Evolutionary conservation across 2,797 vertebrate genomes (phyloP).

Genomic region (Peromyscus aztecus): DNA sequence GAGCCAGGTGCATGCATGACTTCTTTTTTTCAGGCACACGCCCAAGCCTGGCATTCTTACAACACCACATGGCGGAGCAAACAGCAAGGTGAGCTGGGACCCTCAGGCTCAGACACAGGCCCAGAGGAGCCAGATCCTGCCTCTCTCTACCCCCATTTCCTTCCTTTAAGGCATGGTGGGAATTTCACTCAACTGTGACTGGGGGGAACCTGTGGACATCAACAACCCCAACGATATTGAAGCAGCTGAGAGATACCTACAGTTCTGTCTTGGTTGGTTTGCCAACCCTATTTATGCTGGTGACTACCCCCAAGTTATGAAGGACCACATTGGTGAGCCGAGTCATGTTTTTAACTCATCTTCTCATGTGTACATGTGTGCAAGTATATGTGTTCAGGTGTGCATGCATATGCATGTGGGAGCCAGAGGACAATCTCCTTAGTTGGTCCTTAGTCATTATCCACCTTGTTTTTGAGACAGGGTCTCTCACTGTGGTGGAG

Average conservation of each 20-base stretch:
- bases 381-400: neutral
- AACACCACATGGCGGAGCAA: slow-evolving; percentile 91
- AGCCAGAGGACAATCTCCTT: neutral
- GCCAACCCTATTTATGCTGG: slow-evolving; percentile 96
- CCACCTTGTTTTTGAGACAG: neutral
- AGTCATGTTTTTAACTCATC: neutral
- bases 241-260: slow-evolving; percentile 95
- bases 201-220: slow-evolving; percentile 96
- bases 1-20: neutral
- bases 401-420: no score
- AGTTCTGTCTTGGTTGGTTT: slow-evolving; percentile 97
- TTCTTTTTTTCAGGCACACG: slow-evolving; percentile 91
- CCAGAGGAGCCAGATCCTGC: fast-evolving
- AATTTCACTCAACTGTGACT: slow-evolving; percentile 94
- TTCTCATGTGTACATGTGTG: neutral
- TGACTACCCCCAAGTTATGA: slow-evolving; percentile 98
- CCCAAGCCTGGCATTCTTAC: slow-evolving; percentile 95
- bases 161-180: slow-evolving; percentile 92
- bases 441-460: neutral
- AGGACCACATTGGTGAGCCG: slow-evolving; percentile 93
- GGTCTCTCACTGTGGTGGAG: neutral
- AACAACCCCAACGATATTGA: slow-evolving; percentile 93
- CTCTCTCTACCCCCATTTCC: neutral
- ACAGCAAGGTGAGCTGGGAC: slow-evolving; percentile 91
- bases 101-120: neutral